phyloP scores from a whole-genome alignment of 2,113 vertebrate species.

The Ceyx margarethae region DNA sequence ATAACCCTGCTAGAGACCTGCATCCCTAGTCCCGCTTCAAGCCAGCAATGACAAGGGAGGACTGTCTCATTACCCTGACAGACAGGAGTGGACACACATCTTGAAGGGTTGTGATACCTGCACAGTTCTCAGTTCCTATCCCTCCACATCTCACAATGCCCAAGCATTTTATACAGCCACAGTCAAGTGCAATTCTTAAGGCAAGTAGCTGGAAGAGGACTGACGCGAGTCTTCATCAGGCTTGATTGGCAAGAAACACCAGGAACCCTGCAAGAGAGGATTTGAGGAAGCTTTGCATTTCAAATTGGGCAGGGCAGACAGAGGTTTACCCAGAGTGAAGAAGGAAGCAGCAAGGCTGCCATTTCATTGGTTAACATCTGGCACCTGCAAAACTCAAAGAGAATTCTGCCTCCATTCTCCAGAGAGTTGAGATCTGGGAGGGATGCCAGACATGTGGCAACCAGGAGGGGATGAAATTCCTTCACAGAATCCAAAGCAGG shows the following conservation, averaged over 20 bases:
- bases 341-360: neutral
- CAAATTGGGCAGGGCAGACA: conserved; percentile 7
- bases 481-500: conserved; percentile 57
- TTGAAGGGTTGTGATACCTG: neutral
- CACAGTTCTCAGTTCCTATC: neutral
- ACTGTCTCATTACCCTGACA: neutral
- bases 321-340: conserved; percentile 15
- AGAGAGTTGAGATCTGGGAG: conserved; percentile 41
- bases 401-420: conserved; percentile 39
- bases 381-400: conserved; percentile 46
- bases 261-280: neutral
- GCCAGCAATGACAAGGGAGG: neutral
- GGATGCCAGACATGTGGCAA: conserved; percentile 31
- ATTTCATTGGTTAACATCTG: conserved; percentile 36
- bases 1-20: neutral
- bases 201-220: neutral
- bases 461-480: conserved; percentile 48
- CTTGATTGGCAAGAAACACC: conserved; percentile 5
- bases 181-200: neutral
- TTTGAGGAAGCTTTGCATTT: conserved; percentile 39
- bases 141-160: neutral
- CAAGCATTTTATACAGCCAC: rapidly evolving
- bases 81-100: neutral
- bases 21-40: neutral
- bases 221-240: neutral